Base-by-base conservation (phyloP, 2,113 vertebrate genomes). In the Hydrochoerus hydrochaeris region DNA sequence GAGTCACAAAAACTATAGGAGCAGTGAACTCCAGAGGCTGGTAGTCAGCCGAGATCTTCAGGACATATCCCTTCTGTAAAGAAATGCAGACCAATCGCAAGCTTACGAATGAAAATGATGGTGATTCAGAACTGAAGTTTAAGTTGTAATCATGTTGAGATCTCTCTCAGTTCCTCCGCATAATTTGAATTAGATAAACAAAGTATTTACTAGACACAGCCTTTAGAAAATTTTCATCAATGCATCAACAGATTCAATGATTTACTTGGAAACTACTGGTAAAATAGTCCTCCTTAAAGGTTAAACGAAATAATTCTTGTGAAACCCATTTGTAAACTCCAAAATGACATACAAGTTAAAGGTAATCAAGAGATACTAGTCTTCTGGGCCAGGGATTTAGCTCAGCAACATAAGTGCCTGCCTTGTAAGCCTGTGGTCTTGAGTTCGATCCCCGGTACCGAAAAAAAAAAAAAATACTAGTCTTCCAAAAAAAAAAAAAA, bases 281-380 rank as follows among this genome's bases (percentile, higher is more conserved):
- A 54, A 88, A 78, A 46, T 32, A 78, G 62, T 62, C 2, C 44
- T 95, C 22, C 65, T 58, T 86, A 86, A 41, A 49, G 32, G 7
- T 83, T 83, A n/a, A 62, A 60, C 77, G 58, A 83, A 24, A 49
- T 57, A 69, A 80, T 62, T 62, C 5, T 92, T 95, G 16, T 73
- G 58, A 92, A 89, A 85, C 22, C 7, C 73, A 46, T 81, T 71
- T 85, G 20, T 75, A 94, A 96, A 62, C 46, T 93, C 46, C 67
- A 75, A 91, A 81, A 88, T 82, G 20, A 82, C 73, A 69, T 67
- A 28, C 7, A 77, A 46, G 71, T 69, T 78, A 58, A 95, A 41
- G 32, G 28, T 65, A n/a, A n/a, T 20, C 4, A 44, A 69, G 91
- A n/a, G 28, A 38, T 65, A 32, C 9, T 2, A n/a, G 24, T 38